phyloP scores from a whole-genome alignment of 2,113 vertebrate genomes.

The Tychaedon coryphoeus region DNA sequence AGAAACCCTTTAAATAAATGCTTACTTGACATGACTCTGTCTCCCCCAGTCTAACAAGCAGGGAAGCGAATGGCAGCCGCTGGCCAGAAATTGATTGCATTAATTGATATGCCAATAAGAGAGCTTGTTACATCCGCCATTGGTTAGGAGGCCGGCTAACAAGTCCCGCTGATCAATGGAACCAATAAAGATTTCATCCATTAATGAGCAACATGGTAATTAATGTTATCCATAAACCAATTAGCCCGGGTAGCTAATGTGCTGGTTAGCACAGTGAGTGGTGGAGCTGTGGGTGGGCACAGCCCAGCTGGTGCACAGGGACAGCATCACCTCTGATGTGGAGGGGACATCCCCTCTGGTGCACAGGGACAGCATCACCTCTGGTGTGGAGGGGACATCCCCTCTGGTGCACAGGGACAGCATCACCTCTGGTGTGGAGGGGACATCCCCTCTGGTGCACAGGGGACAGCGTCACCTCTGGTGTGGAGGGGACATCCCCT shows the following conservation, averaged over 20 bases:
- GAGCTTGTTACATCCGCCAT: constrained; percentile 99
- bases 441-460: not conserved
- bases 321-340: too few relatives aligned
- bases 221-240: constrained; percentile 99
- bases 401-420: not conserved
- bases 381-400: not conserved
- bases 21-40: constrained; percentile 74
- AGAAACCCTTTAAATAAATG: constrained; percentile 71
- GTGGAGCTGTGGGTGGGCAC: constrained; percentile 27
- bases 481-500: not conserved
- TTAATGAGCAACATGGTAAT: constrained; percentile 99
- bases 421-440: not conserved
- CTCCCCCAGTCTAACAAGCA: constrained; percentile 66
- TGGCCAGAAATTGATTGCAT: constrained; percentile 98
- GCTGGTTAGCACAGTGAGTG: constrained; percentile 73
- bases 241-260: constrained; percentile 84
- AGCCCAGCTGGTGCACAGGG: not conserved
- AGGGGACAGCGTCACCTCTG: not conserved
- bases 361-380: not conserved
- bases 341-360: not conserved
- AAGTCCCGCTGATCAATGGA: constrained; percentile 98
- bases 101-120: constrained; percentile 99
- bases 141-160: constrained; percentile 97
- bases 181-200: constrained; percentile 99
- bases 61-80: constrained; percentile 85